Percentiles rank a stretch among this genome's conserved stretches.
Conservation (phyloP, 2,113 vertebrate genomes). For the Rhinolophus ferrumequinum region DNA sequence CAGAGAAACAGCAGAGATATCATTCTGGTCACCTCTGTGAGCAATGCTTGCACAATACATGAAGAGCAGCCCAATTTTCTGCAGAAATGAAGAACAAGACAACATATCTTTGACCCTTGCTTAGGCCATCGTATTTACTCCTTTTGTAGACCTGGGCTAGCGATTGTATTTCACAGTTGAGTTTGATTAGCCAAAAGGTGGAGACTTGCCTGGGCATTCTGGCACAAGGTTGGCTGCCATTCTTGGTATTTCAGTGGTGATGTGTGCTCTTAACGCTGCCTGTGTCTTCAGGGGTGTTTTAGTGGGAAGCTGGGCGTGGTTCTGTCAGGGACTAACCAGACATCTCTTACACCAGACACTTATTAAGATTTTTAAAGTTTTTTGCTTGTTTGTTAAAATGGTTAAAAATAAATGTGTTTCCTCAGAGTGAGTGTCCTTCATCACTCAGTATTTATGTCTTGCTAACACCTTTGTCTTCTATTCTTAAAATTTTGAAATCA, state of each 20-base stretch:
- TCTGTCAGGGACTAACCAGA: not conserved
- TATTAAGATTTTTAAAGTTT: not conserved
- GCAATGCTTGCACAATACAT: not conserved
- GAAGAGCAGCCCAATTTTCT: not conserved
- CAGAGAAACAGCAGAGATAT: not conserved
- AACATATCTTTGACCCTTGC: not conserved
- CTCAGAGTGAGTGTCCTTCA: not conserved
- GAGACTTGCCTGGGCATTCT: not conserved
- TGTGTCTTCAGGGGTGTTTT: not conserved
- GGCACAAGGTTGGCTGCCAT: not conserved
- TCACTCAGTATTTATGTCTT: not conserved
- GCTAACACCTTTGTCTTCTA: not conserved
- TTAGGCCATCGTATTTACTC: not conserved
- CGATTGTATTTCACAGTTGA: not conserved
- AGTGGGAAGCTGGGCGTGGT: not conserved
- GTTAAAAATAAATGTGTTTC: constrained; percentile 1
- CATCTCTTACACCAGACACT: not conserved
- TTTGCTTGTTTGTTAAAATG: not conserved
- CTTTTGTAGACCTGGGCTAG: not conserved
- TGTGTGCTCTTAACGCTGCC: not conserved
- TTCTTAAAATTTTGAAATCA: not conserved
- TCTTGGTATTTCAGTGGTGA: not conserved
- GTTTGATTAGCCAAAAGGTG: not conserved
- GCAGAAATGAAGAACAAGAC: not conserved
- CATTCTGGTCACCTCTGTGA: not conserved